These are phyloP conservation scores for Tachyglossus aculeatus DNA, from an alignment of 2,797 vertebrate genomes.

Conservation along the genomic window DNA sequence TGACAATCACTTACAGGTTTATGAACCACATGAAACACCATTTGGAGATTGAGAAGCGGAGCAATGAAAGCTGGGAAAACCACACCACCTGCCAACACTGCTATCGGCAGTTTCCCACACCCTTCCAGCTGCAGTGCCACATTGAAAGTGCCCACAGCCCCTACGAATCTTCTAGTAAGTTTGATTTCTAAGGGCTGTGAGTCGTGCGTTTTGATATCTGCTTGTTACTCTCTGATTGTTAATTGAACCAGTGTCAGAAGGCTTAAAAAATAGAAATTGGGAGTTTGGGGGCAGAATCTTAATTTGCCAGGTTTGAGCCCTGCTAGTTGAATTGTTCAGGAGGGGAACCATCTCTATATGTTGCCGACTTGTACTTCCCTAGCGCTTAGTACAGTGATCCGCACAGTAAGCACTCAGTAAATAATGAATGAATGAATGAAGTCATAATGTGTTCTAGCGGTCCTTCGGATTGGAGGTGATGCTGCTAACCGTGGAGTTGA, in stretches of 20 bases:
- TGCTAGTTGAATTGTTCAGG: too few species aligned
- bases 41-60: constrained; percentile 97
- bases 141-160: constrained; percentile 96
- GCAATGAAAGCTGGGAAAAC: constrained; percentile 97
- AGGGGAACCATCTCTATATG: too few species aligned
- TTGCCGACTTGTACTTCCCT: too few species aligned
- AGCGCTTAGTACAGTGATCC: too few species aligned
- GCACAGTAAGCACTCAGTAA: too few species aligned
- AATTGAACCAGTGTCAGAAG: too few species aligned
- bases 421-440: too few species aligned
- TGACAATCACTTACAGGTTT: constrained; percentile 80
- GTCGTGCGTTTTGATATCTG: neutral
- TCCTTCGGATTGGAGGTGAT: too few species aligned
- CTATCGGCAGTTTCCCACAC: constrained; percentile 95
- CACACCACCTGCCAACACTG: constrained; percentile 99
- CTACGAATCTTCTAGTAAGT: constrained; percentile 93
- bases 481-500: too few species aligned
- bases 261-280: neutral
- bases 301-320: neutral
- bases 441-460: too few species aligned
- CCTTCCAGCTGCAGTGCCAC: constrained; percentile 98
- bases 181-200: neutral
- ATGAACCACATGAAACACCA: constrained; percentile 99
- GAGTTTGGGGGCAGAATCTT: neutral
- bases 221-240: neutral